phyloP scores from a whole-genome alignment of 1,140 invertebrate species.

The Cotesia typhae region DNA sequence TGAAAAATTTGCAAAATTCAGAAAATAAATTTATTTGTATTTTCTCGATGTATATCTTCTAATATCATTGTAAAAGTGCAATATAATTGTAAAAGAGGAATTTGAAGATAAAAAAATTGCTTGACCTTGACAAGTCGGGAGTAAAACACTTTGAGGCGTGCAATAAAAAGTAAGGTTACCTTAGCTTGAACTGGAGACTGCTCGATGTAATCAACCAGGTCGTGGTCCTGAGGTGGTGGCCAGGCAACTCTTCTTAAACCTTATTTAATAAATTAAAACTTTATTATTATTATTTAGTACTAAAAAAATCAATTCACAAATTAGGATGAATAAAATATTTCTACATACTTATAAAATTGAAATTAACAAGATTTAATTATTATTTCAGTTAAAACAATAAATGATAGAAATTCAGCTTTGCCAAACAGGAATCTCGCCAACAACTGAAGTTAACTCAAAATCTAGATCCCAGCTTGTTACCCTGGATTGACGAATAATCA shows the following conservation, averaged over 20 bases:
- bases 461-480: constrained; percentile 17
- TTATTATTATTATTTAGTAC: no score
- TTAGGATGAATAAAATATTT: no score
- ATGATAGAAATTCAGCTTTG: constrained; percentile 44
- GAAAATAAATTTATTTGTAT: no score
- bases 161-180: constrained; percentile 54
- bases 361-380: not conserved
- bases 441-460: constrained; percentile 49
- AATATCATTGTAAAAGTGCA: no score
- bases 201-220: constrained; percentile 63
- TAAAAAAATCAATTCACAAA: no score
- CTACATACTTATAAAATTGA: not conserved
- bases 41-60: no score
- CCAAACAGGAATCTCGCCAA: constrained; percentile 58
- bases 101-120: no score
- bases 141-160: no score
- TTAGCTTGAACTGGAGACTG: constrained; percentile 66
- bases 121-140: no score
- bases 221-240: constrained; percentile 77
- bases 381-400: not conserved
- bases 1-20: no score
- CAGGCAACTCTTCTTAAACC: constrained; percentile 83
- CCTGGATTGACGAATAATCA: constrained; percentile 48
- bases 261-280: constrained; percentile 49
- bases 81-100: no score